A percentile compares a stretch with the other conserved stretches of the same genome.
Conservation (phyloP, 2,888 invertebrate genomes). For the Liopterus haemorrhoidalis region DNA sequence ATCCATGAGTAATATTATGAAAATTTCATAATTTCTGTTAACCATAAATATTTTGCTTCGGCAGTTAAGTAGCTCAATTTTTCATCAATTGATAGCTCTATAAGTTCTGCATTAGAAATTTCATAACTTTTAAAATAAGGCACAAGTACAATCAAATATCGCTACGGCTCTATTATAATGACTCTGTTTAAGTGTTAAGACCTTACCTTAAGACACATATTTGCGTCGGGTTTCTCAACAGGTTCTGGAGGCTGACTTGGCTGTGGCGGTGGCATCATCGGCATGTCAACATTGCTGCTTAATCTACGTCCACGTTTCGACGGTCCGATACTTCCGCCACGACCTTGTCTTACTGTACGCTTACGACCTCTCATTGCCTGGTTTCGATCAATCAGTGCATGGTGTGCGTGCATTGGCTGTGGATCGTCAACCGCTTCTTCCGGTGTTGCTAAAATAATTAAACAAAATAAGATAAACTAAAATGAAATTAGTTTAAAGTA, state of each 20-base stretch:
- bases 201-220: conserved; percentile 71
- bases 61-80: too few relatives aligned
- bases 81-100: too few relatives aligned
- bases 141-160: too few relatives aligned
- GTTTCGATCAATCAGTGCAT: conserved; percentile 36
- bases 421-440: conserved; percentile 39
- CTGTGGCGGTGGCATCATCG: conserved; percentile 48
- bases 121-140: too few relatives aligned
- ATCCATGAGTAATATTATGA: too few relatives aligned
- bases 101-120: too few relatives aligned
- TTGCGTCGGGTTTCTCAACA: conserved; percentile 74
- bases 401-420: conserved; percentile 37
- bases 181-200: conserved; percentile 8
- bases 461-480: too few relatives aligned
- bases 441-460: conserved; percentile 13
- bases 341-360: conserved; percentile 4
- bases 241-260: conserved; percentile 61
- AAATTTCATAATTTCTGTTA: too few relatives aligned
- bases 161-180: too few relatives aligned
- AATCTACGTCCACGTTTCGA: conserved; percentile 40
- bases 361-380: conserved; percentile 18
- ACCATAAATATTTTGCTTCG: too few relatives aligned
- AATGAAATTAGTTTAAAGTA: too few relatives aligned
- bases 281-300: conserved; percentile 45
- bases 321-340: conserved; percentile 7